phyloP scores from a whole-genome alignment of 2,888 invertebrate genomes.

The Heteromurus nitidus region DNA sequence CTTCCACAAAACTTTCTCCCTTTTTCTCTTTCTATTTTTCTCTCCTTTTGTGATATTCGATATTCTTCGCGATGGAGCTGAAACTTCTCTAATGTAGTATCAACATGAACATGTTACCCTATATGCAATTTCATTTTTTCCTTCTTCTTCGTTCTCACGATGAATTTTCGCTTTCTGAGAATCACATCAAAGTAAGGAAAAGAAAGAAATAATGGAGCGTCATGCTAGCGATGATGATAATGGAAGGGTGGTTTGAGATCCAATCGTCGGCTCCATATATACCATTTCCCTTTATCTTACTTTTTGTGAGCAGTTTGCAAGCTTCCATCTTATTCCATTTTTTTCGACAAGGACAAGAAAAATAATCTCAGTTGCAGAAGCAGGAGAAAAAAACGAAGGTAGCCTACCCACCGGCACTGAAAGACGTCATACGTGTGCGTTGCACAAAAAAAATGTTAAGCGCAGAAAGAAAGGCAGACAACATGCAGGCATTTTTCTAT shows the following conservation, averaged over 20 bases:
- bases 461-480: background rate
- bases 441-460: background rate
- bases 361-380: too few relatives aligned
- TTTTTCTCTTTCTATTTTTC: constrained; percentile 16
- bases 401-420: too few relatives aligned
- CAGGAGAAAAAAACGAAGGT: too few relatives aligned
- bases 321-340: background rate
- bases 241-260: constrained; percentile 17
- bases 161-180: background rate
- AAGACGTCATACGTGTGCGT: background rate
- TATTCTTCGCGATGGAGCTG: constrained; percentile 34
- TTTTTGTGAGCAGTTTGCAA: too few relatives aligned
- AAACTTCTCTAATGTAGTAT: constrained; percentile 10
- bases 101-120: constrained; percentile 14
- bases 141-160: background rate
- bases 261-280: background rate
- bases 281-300: constrained; percentile 1
- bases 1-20: constrained; percentile 33
- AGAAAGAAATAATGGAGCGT: constrained; percentile 21
- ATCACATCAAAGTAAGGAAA: constrained; percentile 10
- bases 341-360: background rate
- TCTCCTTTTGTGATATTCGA: constrained; percentile 58
- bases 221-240: constrained; percentile 36
- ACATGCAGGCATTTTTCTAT: too few relatives aligned
- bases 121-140: constrained; percentile 27